Base-by-base conservation (phyloP, 2,888 invertebrate species). In the Pachymerium ferrugineum region DNA sequence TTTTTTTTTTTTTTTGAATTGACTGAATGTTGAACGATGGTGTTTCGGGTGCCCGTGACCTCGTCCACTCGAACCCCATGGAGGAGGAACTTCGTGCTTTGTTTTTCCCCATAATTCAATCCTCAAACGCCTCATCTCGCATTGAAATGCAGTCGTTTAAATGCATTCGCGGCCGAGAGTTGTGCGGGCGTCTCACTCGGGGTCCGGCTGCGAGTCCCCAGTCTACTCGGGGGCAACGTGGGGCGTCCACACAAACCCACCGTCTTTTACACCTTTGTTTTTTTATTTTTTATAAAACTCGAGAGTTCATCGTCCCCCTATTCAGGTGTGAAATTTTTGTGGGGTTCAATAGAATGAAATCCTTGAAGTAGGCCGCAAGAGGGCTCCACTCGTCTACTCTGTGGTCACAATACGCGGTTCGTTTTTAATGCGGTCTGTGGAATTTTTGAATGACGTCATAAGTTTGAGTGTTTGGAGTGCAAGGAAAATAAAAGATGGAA, bases 81-180 rank as follows among this genome's bases (percentile, higher is more conserved):
- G 54, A 25, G 54, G 54, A 54, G 54, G 54, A 54, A 54, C 54
- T 54, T 54, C 54, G 54, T 54, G 54, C 54, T 54, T 54, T 54
- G 54, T 54, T 54, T 54, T 54, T 25, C 1, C 12, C 54, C 69
- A 69, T 69, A 69, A 69, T 29, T 69, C 33, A 69, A n/a, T 10
- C 12, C 31, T 5, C 31, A 2, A 28, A 28, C 1, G 33, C 19
- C 69, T 69, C 69, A 30, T 69, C 33, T 69, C 69, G 31, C 69
- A 69, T 69, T 69, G 31, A 69, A 69, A 69, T 69, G 69, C 31
- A 30, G 69, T 69, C 69, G 69, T 69, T 69, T 69, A 69, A 69
- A 69, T 69, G 69, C 69, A 69, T 69, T 30, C 69, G 69, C 54
- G 69, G 10, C 30, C 30, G 69, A 69, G 35, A 14, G 69, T 69